A percentile compares a stretch with the other conserved stretches of the same genome.
phyloP scores from a whole-genome alignment of 92 coral and sea anemone species.

The Paramuricea clavata region DNA sequence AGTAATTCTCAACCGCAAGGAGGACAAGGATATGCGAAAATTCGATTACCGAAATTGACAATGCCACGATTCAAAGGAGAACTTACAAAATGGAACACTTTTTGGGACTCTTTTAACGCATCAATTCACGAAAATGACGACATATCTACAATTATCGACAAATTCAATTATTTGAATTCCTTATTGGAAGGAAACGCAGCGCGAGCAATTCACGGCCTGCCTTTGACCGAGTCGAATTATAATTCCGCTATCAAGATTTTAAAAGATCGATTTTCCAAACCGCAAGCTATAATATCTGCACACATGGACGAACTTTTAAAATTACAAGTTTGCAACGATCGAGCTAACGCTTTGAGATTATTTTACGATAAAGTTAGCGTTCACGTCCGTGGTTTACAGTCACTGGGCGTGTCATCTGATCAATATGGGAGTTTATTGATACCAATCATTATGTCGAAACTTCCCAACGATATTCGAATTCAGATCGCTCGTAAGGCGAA shows the following conservation, averaged over 20 bases:
- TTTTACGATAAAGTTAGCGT: neutral
- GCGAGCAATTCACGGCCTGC: neutral
- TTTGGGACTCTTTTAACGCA: neutral
- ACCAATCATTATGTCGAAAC: conserved; percentile 17
- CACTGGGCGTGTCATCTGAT: neutral
- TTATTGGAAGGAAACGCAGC: neutral
- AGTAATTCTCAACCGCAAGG: neutral
- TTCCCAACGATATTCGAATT: conserved; percentile 12
- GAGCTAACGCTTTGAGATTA: neutral
- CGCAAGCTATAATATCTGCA: neutral
- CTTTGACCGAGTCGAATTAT: neutral
- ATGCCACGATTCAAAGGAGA: neutral
- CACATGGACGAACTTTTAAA: conserved; percentile 19
- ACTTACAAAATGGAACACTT: neutral
- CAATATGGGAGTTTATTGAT: neutral
- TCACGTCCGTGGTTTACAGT: neutral
- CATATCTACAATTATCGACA: neutral
- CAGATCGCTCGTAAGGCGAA: conserved; percentile 13
- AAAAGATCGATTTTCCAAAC: neutral
- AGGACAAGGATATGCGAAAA: neutral
- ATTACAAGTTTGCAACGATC: neutral
- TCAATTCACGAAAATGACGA: neutral
- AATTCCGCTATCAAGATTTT: neutral
- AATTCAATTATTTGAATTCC: neutral
- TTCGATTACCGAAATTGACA: neutral